Evolutionary conservation across 2,113 vertebrate genomes (phyloP), one percentile per base, ranked within the genome.

Genomic region (Girardinichthys multiradiatus): DNA sequence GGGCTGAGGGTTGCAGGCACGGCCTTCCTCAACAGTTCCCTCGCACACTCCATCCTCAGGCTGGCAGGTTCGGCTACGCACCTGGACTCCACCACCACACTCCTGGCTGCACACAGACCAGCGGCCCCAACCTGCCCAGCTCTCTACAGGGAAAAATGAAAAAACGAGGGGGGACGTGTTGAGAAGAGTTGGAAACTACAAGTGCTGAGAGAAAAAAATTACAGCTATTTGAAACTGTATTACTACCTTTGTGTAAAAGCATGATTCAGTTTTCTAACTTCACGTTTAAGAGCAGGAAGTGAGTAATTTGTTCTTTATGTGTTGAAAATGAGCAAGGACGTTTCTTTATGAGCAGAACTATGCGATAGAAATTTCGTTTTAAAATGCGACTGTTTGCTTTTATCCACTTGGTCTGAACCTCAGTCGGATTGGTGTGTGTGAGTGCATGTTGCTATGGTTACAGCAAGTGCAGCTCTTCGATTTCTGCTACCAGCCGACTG

Each of bases 91-190:
- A 8, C 97, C 97, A 15, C 97, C 97, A 13, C 98, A 99, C 85
- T 98, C 97, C 85, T 95, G 95, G 87, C 96, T 99, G 91, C 98
- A 98, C 61, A 96, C 97, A 0, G 97, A 96, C 98, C 98, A 99
- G 75, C 95, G 90, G 3, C 95, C 96, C 98, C 98, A 99, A 0
- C 95, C 81, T 61, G 95, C 96, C 98, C 97, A 99, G 81, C 96
- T 96, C 66, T 96, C 98, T 99, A 93, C 69, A 81, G 30, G 58
- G 76, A 54, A 76, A 85, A 68, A 92, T 30, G 62, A 83, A 74
- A 31, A 21, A 39, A 45, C 1, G 17, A 45, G 51, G 12, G 63
- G 29, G 42, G 12, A 67, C 3, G 35, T 2, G 27, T 7, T 80
- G 5, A 87, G 51, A 35, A 66, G 54, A 3, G 54, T 24, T 72